Evolutionary conservation across 2,888 invertebrate genomes (phyloP).

Genomic region (Amblyjoppa fuscipennis): DNA sequence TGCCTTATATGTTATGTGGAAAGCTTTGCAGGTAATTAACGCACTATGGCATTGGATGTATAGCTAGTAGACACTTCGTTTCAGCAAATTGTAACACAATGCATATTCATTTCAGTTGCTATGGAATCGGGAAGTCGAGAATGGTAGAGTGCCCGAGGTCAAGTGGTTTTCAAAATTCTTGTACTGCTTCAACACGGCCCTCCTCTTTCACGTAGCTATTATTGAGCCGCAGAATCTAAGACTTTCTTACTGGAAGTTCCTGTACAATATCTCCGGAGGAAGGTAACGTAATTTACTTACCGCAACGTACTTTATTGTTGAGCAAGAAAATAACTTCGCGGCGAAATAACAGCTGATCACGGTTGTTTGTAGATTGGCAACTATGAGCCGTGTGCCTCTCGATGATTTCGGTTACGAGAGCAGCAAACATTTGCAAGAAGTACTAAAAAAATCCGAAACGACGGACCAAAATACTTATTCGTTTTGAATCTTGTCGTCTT

Average conservation of each 20-base stretch:
- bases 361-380: conserved; percentile 86
- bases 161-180: conserved; percentile 90
- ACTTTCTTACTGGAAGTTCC: conserved; percentile 94
- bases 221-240: conserved; percentile 92
- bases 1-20: conserved; percentile 94
- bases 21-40: conserved; percentile 90
- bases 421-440: conserved; percentile 85
- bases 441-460: conserved; percentile 85
- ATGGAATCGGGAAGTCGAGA: conserved; percentile 90
- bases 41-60: neutral
- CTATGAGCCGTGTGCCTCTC: conserved; percentile 87
- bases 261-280: conserved; percentile 91
- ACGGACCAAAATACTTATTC: conserved; percentile 77
- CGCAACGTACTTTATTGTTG: neutral
- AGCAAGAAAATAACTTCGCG: neutral
- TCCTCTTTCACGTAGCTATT: conserved; percentile 92
- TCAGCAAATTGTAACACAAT: neutral
- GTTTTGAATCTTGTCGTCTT: conserved; percentile 76
- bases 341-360: neutral
- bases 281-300: conserved; percentile 84
- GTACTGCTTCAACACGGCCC: conserved; percentile 92
- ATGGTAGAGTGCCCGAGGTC: conserved; percentile 89
- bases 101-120: conserved; percentile 86
- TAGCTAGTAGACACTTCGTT: too few species aligned
- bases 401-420: conserved; percentile 88